phyloP scores from a whole-genome alignment of 2,888 invertebrate genomes.

The Hirtodrosophila duncani region DNA sequence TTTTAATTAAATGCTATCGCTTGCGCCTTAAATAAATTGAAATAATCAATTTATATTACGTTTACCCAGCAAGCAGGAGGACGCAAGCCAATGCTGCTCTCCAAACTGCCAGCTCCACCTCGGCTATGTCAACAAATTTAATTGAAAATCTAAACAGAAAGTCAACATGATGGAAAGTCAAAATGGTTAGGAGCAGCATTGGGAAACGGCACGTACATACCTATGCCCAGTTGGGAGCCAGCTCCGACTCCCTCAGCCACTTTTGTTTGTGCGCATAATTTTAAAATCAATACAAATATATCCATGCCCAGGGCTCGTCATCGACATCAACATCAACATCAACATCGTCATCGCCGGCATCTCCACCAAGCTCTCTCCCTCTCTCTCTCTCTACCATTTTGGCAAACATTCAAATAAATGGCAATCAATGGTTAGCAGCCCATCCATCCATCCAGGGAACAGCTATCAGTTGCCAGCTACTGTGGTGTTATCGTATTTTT shows the following conservation, averaged over 20 bases:
- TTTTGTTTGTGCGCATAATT: conserved; percentile 77
- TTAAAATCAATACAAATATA: conserved; percentile 78
- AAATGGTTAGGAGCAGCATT: too few relatives aligned
- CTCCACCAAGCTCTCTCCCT: conserved; percentile 21
- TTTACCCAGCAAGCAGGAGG: too few relatives aligned
- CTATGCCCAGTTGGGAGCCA: conserved; percentile 17
- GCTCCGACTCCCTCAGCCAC: conserved; percentile 5
- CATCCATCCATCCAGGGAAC: conserved; percentile 9
- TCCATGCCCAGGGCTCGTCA: conserved; percentile 50
- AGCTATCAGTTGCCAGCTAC: too few relatives aligned
- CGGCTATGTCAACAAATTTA: conserved; percentile 67
- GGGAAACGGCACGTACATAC: conserved; percentile 20
- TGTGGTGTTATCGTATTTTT: conserved; percentile 15
- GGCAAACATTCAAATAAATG: conserved; percentile 64
- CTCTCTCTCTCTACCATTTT: conserved; percentile 19
- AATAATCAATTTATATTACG: conserved; percentile 70
- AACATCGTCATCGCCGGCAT: conserved; percentile 8
- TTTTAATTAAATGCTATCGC: conserved; percentile 69
- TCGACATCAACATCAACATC: neutral
- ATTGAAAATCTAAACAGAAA: conserved; percentile 73
- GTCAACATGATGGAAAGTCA: conserved; percentile 53
- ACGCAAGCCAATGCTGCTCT: conserved; percentile 11
- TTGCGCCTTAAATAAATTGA: conserved; percentile 68
- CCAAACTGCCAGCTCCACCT: conserved; percentile 17
- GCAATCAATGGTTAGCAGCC: conserved; percentile 52